Base-by-base conservation (phyloP, 1,140 invertebrate genomes). In the Drosophila pallidifrons region DNA sequence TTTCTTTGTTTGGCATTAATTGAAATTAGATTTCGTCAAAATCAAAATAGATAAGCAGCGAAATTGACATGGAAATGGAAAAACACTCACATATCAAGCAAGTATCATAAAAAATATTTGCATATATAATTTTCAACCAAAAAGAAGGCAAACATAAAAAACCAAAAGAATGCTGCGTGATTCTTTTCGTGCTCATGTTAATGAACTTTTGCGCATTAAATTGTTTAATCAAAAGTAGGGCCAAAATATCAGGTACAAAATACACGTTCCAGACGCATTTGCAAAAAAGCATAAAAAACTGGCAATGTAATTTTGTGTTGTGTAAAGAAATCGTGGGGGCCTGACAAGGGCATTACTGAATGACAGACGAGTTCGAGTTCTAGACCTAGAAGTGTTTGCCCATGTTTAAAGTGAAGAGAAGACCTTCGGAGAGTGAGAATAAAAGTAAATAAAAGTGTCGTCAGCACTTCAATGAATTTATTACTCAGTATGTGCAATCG, bases 171-270 rank as follows among this genome's bases (percentile, higher is more conserved):
- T 51, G 76, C 65, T 79, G 76, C 35, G 67, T 75, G 60, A 30
- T 63, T 79, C 54, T 79, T 60, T 68, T 55, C 13, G 28, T 13
- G 20, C 20, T 38, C 16, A 79, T 88, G 82, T 83, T 87, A 87
- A 87, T 87, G 82, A 87, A 88, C 82, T 88, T 82, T 25, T 51
- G 79, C 66, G 54, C 83, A 69, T 59, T 60, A 58, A 61, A 4
- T 70, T 82, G 67, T 82, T 87, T 76, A 82, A 82, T 79, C 57
- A 82, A 68, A 79, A 66, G 51, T 71, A 79, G 59, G 60, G 73
- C 77, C 47, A 79, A 74, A 69, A 82, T 73, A 78, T 67, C 77
- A 85, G 79, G 70, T 83, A 38, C 35, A 10, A 7, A 32, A 32
- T 71, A 32, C 15, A 55, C 6, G 35, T 75, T 61, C 30, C 15